phyloP scores from a whole-genome alignment of 2,797 vertebrate species.

The Philypnodon macrostomus region DNA sequence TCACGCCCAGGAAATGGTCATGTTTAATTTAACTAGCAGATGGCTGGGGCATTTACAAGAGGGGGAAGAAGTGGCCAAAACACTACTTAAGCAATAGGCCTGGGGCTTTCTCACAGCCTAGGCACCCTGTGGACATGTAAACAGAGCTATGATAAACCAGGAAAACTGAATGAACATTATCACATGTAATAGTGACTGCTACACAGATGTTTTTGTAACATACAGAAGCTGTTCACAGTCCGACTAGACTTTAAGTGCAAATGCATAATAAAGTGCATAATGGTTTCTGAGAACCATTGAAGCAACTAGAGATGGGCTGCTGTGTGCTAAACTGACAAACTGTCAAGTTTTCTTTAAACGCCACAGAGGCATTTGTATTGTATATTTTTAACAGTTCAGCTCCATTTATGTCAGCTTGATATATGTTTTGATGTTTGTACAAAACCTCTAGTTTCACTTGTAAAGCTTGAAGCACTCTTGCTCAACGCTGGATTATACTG shows the following conservation, averaged over 20 bases:
- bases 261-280: background rate
- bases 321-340: background rate
- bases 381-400: constrained; percentile 10
- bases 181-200: background rate
- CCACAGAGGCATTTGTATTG: constrained; percentile 7
- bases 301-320: constrained; percentile 10
- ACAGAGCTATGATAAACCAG: constrained; percentile 29
- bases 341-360: constrained; percentile 9
- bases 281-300: constrained; percentile 1
- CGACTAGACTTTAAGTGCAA: constrained; percentile 1
- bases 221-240: background rate
- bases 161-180: constrained; percentile 6
- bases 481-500: no score
- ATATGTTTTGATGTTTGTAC: constrained; percentile 14
- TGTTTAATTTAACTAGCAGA: constrained; percentile 84
- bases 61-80: constrained; percentile 35
- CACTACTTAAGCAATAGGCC: constrained; percentile 64
- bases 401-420: constrained; percentile 14
- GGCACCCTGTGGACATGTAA: constrained; percentile 44
- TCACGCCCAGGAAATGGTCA: constrained; percentile 81
- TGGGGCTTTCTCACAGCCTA: constrained; percentile 57
- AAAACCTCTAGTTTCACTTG: background rate
- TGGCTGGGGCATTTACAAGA: constrained; percentile 69
- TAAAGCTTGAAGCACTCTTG: constrained; percentile 4
- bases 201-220: background rate